phyloP scores from a whole-genome alignment of 2,888 invertebrate species.

The Melinaea marsaeus region DNA sequence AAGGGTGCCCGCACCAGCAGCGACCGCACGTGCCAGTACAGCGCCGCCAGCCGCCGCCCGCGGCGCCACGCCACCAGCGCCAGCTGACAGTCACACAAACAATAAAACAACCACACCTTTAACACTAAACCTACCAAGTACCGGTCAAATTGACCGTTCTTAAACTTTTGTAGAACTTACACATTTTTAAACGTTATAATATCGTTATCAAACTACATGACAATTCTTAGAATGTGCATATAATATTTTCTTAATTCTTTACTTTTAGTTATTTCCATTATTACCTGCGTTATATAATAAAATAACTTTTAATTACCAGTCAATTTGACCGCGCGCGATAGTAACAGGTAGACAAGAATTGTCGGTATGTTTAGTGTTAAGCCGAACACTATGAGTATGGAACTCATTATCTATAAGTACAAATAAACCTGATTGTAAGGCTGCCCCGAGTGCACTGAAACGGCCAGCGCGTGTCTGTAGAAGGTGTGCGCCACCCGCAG shows the following conservation, averaged over 20 bases:
- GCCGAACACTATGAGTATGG: background rate
- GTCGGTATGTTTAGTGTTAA: no score
- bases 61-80: slow-evolving; percentile 89
- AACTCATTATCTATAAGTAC: background rate
- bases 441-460: slow-evolving; percentile 88
- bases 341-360: no score
- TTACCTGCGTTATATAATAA: no score
- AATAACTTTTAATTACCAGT: no score
- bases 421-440: slow-evolving; percentile 82
- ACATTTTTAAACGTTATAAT: no score
- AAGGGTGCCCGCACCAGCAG: slow-evolving; percentile 91
- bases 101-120: background rate
- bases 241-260: no score
- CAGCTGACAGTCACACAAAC: slow-evolving; percentile 73
- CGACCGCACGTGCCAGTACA: slow-evolving; percentile 91
- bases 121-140: background rate
- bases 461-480: slow-evolving; percentile 87
- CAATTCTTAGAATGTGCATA: no score
- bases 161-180: no score
- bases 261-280: no score
- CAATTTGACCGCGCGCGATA: background rate
- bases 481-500: slow-evolving; percentile 89
- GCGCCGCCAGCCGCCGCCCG: slow-evolving; percentile 87
- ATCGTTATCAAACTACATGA: no score
- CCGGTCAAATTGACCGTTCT: no score